Base-by-base conservation (phyloP, 2,888 invertebrate species). In the Pollenia labialis region DNA sequence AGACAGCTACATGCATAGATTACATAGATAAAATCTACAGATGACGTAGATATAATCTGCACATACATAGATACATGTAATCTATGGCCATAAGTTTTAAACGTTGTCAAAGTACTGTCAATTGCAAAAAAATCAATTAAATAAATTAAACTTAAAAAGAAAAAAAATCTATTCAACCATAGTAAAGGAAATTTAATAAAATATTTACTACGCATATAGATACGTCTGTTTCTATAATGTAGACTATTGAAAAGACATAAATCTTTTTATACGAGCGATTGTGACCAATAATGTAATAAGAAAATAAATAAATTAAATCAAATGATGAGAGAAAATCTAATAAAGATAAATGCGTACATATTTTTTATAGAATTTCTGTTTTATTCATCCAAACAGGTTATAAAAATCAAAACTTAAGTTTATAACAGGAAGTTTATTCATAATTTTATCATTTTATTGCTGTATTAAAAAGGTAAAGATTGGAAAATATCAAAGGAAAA, bases 161-260 rank as follows among this genome's bases (percentile, higher is more conserved):
- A 32, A 32, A 32, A 6, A 32, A 32, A 64, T 48, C 40, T 54
- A 48, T 82, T 82, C 69, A 83, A 58, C 77, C 71, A 72, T 50
- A 56, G 14, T 71, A 64, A 54, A 56, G 50, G 40, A 64, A 83
- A 77, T 72, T 77, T 23, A 72, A 58, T 72, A 66, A 50, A 8
- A 48, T 48, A 64, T 32, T 23, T 56, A 60, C 40, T 60, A 16
- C 23, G 23, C 3, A 64, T 11, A 48, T 74, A 60, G n/a, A 3
- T 52, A 16, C 32, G 32, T 32, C 12, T 56, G 12, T 7, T 52
- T 69, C n/a, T 40, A 60, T 44, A 12, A 1, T 50, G n/a, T 23
- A 75, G n/a, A n/a, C 48, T 14, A 58, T 16, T 7, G 18, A 18
- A 42, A 12, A 58, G 14, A 32, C 40, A 1, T 48, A 50, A 14